phyloP scores from a whole-genome alignment of 2,797 vertebrate genomes.

The Ibycter americanus region DNA sequence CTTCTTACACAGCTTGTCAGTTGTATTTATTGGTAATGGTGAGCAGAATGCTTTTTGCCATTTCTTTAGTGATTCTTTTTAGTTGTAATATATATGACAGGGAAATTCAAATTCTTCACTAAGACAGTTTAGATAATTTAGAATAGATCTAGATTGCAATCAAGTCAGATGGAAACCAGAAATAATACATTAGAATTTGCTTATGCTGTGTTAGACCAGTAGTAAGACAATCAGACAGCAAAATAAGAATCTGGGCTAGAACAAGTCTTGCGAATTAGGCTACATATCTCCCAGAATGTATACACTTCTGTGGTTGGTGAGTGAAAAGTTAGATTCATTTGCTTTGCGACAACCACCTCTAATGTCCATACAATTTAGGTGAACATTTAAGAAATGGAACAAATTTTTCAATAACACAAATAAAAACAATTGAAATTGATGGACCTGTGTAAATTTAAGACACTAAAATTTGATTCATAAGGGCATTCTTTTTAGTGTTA shows the following conservation, averaged over 20 bases:
- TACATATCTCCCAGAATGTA: neutral
- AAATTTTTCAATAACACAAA: neutral
- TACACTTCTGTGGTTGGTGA: neutral
- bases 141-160: neutral
- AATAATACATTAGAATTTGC: neutral
- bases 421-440: neutral
- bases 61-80: neutral
- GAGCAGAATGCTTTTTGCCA: neutral
- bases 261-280: neutral
- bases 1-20: neutral
- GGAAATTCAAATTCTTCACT: neutral
- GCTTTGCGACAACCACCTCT: neutral
- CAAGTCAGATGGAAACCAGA: neutral
- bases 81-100: neutral
- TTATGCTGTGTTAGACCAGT: neutral
- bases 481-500: neutral
- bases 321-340: neutral
- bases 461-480: neutral
- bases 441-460: neutral
- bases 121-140: neutral
- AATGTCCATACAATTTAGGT: rapidly evolving
- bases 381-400: neutral
- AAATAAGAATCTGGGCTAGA: neutral
- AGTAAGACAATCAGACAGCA: neutral
- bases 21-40: neutral